Evolutionary conservation across 2,888 invertebrate species (phyloP).

Genomic region (Patella depressa): DNA sequence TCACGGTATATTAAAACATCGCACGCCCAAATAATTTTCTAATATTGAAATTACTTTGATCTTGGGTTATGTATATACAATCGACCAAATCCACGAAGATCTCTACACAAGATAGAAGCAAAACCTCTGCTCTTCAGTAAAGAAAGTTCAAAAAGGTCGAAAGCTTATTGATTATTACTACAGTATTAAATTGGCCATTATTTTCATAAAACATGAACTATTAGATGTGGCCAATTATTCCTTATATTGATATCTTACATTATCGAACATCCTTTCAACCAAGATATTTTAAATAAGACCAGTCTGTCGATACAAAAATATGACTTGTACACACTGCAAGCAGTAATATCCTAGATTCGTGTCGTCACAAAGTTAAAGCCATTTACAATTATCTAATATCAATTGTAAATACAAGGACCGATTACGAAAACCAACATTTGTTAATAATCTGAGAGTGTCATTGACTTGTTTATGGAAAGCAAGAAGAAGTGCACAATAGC

Average conservation of each 20-base stretch:
- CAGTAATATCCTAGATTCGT: too few species aligned
- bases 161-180: constrained; percentile 5
- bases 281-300: too few species aligned
- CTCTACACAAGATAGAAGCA: not conserved
- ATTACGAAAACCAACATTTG: too few species aligned
- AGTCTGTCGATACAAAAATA: too few species aligned
- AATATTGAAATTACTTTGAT: not conserved
- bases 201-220: not conserved
- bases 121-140: not conserved
- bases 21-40: constrained; percentile 10
- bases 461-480: too few species aligned
- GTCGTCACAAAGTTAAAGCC: too few species aligned
- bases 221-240: not conserved
- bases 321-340: too few species aligned
- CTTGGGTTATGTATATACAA: not conserved
- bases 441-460: too few species aligned
- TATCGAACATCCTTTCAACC: too few species aligned
- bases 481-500: too few species aligned
- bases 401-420: too few species aligned
- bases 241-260: not conserved
- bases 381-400: too few species aligned
- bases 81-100: not conserved
- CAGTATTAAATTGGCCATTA: constrained; percentile 2
- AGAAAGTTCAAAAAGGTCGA: not conserved
- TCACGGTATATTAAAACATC: constrained; percentile 1